Conservation (phyloP, 2,797 vertebrate species). For the Ispidina lecontei region DNA sequence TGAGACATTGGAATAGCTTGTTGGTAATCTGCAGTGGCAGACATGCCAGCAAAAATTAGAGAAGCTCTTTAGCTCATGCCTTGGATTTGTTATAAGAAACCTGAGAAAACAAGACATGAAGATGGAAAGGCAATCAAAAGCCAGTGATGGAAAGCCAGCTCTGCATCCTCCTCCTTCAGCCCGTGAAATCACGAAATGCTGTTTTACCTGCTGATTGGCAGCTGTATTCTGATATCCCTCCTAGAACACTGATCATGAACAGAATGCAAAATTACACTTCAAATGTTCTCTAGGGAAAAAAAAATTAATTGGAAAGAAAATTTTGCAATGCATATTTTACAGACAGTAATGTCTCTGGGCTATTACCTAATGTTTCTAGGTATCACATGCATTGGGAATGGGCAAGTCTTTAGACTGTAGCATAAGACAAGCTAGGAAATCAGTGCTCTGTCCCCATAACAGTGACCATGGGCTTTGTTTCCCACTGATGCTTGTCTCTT, state of each 20-base stretch:
- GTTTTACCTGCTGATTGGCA: neutral
- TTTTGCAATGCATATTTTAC: neutral
- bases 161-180: neutral
- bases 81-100: neutral
- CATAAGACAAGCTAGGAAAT: neutral
- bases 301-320: neutral
- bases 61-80: neutral
- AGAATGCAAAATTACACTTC: neutral
- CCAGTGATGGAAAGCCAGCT: neutral
- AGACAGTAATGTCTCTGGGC: neutral
- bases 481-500: rapidly evolving
- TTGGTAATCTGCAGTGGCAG: neutral
- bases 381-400: neutral
- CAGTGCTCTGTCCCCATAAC: neutral
- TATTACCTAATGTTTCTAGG: neutral
- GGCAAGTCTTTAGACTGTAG: neutral
- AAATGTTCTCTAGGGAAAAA: neutral
- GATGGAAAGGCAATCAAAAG: neutral
- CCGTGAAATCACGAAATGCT: neutral
- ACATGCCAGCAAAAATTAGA: neutral
- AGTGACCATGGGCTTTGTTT: neutral
- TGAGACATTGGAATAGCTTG: neutral
- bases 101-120: neutral
- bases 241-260: neutral
- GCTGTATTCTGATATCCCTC: neutral